Base-by-base conservation (phyloP, 2,797 vertebrate genomes). In the Coregonus sp. region DNA sequence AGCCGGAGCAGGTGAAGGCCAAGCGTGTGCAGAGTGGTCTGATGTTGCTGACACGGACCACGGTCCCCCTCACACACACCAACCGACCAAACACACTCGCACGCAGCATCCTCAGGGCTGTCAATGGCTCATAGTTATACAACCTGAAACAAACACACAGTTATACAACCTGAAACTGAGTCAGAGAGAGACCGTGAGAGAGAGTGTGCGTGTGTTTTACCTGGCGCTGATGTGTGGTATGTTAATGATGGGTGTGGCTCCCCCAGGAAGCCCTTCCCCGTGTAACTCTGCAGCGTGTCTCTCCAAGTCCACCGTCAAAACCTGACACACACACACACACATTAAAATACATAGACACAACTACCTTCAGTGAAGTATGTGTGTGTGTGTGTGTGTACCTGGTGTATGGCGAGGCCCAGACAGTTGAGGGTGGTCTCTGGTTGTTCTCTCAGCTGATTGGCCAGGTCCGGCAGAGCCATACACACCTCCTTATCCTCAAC, bases 41-140 rank as follows among this genome's bases (percentile, higher is more conserved):
- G 75, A 98, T 97, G 59, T 96, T 99, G 89, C 97, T 96, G 73
- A 99, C 96, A 52, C 98, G 94, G 69, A 99, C 96, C 67, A 99
- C 96, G 0, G 98, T 99, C 2, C 98, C 97, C 35, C 95, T 94
- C 76, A 99, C 82, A 59, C 96, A 95, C 54, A 99, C 87, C 33
- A 96, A 95, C 66, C 96, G 97, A 0, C 98, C 97, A 0, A 97
- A 99, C 88, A 94, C 95, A 84, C 96, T 97, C 73, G 98, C 97
- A 4, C 97, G 93, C 59, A 99, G 75, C 0, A 92, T 96, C 81
- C 96, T 96, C 86, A 99, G 86, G 0, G 94, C 93, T 15, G 95
- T 98, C 63, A 97, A 69, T 0, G 96, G 96, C 15, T 99, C 97
- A 0, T 97, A 98, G 93, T 99, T 99, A 84, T 97, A 99, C 5